These are phyloP conservation scores for Stigmatopora argus DNA, from an alignment of 2,113 vertebrate genomes.

Conservation along the genomic window DNA sequence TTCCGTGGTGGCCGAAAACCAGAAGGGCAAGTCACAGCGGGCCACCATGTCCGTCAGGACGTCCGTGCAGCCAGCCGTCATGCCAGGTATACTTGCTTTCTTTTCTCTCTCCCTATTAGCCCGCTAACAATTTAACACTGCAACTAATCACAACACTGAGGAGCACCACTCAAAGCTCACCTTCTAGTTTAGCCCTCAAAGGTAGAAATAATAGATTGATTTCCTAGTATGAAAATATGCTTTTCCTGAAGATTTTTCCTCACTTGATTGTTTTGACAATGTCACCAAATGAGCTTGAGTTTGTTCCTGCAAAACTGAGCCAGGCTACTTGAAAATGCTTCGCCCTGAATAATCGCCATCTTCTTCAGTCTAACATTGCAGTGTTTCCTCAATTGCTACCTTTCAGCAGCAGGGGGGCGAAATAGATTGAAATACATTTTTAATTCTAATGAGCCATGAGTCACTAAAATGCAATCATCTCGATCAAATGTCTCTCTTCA, in stretches of 20 bases:
- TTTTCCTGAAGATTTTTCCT: conserved; percentile 48
- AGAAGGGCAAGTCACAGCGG: conserved; percentile 85
- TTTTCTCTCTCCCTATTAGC: background rate
- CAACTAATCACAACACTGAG: conserved; percentile 22
- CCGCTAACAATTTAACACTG: background rate
- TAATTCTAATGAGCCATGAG: no score
- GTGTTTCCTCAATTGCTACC: no score
- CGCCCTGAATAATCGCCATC: conserved; percentile 18
- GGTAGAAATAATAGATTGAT: conserved; percentile 41
- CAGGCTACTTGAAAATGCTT: conserved; percentile 36
- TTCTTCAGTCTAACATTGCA: background rate
- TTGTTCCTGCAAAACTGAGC: conserved; percentile 47
- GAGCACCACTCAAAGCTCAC: conserved; percentile 50
- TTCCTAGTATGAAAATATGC: conserved; percentile 31
- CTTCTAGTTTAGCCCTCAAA: conserved; percentile 27
- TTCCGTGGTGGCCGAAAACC: conserved; percentile 88
- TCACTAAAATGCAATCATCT: no score
- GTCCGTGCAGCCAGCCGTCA: conserved; percentile 78
- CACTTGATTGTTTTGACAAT: conserved; percentile 45
- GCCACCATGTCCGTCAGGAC: conserved; percentile 82
- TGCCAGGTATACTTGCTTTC: conserved; percentile 82
- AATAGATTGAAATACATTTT: no score
- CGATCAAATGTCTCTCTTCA: no score
- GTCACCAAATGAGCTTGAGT: conserved; percentile 53
- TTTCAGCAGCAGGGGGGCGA: no score